Evolutionary conservation across 1,140 invertebrate genomes (phyloP), one percentile per base, ranked within the genome.

Genomic region (Paralvinella palmiformis): DNA sequence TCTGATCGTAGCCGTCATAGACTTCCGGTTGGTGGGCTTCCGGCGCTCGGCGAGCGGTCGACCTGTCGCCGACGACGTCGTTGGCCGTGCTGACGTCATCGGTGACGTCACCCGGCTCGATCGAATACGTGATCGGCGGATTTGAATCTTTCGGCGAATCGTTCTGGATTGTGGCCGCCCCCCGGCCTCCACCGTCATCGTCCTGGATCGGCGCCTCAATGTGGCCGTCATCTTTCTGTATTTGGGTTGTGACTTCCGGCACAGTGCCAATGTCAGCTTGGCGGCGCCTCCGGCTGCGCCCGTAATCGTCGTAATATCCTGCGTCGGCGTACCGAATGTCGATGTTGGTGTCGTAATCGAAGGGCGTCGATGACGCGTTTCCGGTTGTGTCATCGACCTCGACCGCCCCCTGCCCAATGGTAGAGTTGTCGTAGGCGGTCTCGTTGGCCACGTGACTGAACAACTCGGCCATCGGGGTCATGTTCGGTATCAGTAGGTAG

Each of bases 401-500:
- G n/a, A n/a, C n/a, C n/a, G n/a, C n/a, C n/a, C n/a, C n/a, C n/a
- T n/a, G n/a, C n/a, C n/a, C n/a, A 41, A 13, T 41, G 10, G 37
- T 41, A 13, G 37, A 41, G 45, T 35, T 63, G 35, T 55, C 50
- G 62, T 63, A 63, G 35, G 35, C 62, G 3, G 62, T 63, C 35
- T 63, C 62, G 35, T 63, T 63, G 32, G 29, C 62, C n/a, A 63
- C 32, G 50, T 57, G 35, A 20, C 29, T 32, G 48, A 63, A 63
- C 4, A 63, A 29, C 1, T 63, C 62, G 10, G 50, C 62, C 50
- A 63, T 55, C 1, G 62, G 62, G 32, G 62, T 63, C 62, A 63
- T 63, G 35, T 56, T 29, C 15, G 68, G 68, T 50, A 67, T 31
- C 27, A 69, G 52, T 32, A 69, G 22, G 22, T 67, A 67, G 33